These are phyloP conservation scores for Rhodophaea formosa DNA, from an alignment of 2,888 invertebrate species.

Conservation along the genomic window DNA sequence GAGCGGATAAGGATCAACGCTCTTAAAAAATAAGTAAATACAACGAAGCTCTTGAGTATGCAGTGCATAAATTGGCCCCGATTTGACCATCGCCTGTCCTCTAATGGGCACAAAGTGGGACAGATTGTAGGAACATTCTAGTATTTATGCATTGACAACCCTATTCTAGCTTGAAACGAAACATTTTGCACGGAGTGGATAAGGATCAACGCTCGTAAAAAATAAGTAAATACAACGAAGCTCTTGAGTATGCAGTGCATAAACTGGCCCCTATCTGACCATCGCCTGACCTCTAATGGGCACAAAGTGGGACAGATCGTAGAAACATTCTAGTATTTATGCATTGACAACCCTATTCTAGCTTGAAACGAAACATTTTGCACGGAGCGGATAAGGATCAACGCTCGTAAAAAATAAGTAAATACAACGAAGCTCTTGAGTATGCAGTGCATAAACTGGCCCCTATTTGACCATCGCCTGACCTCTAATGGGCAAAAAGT, in stretches of 20 bases:
- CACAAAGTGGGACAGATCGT: slow-evolving; percentile 73
- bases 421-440: slow-evolving; percentile 62
- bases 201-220: slow-evolving; percentile 61
- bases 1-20: slow-evolving; percentile 57
- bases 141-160: no score
- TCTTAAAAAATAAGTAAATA: slow-evolving; percentile 68
- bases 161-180: no score
- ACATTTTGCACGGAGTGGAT: slow-evolving; percentile 59
- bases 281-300: slow-evolving; percentile 76
- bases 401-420: slow-evolving; percentile 62
- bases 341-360: no score
- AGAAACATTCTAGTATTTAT: slow-evolving; percentile 17
- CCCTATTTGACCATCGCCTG: slow-evolving; percentile 73
- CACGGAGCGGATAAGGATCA: slow-evolving; percentile 61
- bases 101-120: slow-evolving; percentile 73
- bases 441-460: slow-evolving; percentile 75
- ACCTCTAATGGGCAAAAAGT: slow-evolving; percentile 73
- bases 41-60: slow-evolving; percentile 62
- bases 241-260: slow-evolving; percentile 71
- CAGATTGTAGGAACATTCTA: no score
- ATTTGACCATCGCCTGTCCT: slow-evolving; percentile 75
- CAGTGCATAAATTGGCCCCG: slow-evolving; percentile 74
- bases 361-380: slow-evolving; percentile 47
- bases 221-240: slow-evolving; percentile 63
- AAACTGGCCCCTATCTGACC: slow-evolving; percentile 73